Percentiles rank a stretch among this genome's conserved stretches.
Evolutionary conservation across 2,888 invertebrate genomes (phyloP).

Genomic region (Drosophila picticornis): DNA sequence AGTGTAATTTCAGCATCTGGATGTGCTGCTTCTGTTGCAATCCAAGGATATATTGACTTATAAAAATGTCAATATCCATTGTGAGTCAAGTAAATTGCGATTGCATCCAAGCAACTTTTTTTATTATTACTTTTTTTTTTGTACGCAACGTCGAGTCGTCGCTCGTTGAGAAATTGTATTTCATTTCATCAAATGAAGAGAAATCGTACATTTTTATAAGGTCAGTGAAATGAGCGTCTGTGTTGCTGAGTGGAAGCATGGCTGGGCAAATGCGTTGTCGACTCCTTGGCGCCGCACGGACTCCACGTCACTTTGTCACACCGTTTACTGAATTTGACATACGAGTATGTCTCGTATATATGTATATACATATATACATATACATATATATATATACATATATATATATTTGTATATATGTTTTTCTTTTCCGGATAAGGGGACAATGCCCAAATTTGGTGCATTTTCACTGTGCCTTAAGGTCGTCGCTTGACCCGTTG

Average conservation of each 20-base stretch:
- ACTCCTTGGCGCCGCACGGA: constrained; percentile 54
- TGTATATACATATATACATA: background rate
- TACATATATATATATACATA: constrained; percentile 1
- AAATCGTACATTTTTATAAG: constrained; percentile 79
- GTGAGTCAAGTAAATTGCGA: constrained; percentile 66
- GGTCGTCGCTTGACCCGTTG: constrained; percentile 45
- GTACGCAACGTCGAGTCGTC: constrained; percentile 13
- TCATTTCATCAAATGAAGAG: constrained; percentile 81
- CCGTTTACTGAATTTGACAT: constrained; percentile 74
- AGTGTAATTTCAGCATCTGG: constrained; percentile 22
- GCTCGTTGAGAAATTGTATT: constrained; percentile 76
- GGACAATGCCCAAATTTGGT: constrained; percentile 61
- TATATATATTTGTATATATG: constrained; percentile 8
- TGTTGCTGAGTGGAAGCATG: constrained; percentile 8
- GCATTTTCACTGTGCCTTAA: constrained; percentile 60
- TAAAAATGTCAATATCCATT: constrained; percentile 78
- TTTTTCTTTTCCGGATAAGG: constrained; percentile 54
- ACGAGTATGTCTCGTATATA: constrained; percentile 9
- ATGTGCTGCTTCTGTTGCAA: constrained; percentile 38
- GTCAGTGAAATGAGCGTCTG: constrained; percentile 45
- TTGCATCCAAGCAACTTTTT: constrained; percentile 59
- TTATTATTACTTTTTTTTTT: constrained; percentile 14
- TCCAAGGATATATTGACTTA: constrained; percentile 73
- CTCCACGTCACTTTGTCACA: constrained; percentile 67
- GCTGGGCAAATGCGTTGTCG: constrained; percentile 52